Evolutionary conservation across 2,113 vertebrate genomes (phyloP).

Genomic region (Corythornis cristatus): DNA sequence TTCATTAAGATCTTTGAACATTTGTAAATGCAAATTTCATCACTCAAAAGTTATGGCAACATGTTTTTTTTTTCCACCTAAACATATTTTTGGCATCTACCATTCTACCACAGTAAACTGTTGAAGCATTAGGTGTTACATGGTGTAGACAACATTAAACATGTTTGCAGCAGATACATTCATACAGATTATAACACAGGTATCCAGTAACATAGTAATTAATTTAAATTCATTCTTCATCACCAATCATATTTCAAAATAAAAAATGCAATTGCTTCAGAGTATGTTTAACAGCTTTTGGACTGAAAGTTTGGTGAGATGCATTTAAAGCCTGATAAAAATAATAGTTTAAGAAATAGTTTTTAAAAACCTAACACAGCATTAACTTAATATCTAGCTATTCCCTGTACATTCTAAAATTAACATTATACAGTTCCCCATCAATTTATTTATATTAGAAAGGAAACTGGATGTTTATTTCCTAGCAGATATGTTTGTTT

Average conservation of each 20-base stretch:
- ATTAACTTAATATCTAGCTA: not conserved
- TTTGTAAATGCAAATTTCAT: not conserved
- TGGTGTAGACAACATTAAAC: not conserved
- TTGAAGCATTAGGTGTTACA: not conserved
- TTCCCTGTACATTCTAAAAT: not conserved
- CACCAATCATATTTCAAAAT: not conserved
- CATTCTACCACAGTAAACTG: not conserved
- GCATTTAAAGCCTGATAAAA: not conserved
- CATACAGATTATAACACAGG: not conserved
- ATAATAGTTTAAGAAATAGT: not conserved
- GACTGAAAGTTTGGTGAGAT: not conserved
- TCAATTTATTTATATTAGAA: not conserved
- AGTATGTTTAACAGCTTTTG: not conserved
- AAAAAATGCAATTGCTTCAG: not conserved
- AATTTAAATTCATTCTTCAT: not conserved
- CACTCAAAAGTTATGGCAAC: not conserved
- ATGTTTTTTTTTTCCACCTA: not conserved
- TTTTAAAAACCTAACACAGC: not conserved
- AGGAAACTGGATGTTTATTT: not conserved
- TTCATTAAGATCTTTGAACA: not conserved
- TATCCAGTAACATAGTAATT: not conserved
- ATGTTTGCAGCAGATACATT: not conserved
- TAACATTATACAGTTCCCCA: not conserved
- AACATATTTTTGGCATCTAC: not conserved
- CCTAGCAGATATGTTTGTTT: not conserved